Evolutionary conservation across 2,888 invertebrate genomes (phyloP).

Genomic region (Nemotelus nigrinus): DNA sequence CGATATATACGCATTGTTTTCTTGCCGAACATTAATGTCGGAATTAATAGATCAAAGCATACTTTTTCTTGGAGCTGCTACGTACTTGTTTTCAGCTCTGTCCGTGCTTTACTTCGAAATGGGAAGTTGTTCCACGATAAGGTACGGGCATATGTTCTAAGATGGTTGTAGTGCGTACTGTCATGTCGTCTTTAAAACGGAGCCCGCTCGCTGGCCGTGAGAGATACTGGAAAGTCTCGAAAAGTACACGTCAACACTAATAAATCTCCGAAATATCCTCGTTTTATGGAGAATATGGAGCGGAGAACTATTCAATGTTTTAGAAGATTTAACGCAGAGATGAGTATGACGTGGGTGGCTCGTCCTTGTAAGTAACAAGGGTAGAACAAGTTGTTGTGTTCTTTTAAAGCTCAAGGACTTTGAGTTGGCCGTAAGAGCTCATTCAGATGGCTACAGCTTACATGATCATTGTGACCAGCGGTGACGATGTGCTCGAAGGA

Average conservation of each 20-base stretch:
- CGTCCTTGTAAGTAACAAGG: not conserved
- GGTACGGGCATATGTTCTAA: too few relatives aligned
- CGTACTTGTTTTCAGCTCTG: not conserved
- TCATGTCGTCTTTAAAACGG: constrained; percentile 16
- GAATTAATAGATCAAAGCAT: constrained; percentile 39
- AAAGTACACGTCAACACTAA: constrained; percentile 34
- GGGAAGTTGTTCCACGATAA: too few relatives aligned
- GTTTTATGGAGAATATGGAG: constrained; percentile 29
- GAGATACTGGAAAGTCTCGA: constrained; percentile 27
- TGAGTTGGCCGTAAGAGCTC: too few relatives aligned
- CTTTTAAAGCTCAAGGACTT: too few relatives aligned
- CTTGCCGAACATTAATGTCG: constrained; percentile 21
- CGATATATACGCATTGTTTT: constrained; percentile 25
- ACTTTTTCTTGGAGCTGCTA: not conserved
- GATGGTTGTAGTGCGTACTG: too few relatives aligned
- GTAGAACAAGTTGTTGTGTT: not conserved
- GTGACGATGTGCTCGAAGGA: not conserved
- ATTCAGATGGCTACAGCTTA: too few relatives aligned
- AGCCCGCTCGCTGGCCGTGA: not conserved
- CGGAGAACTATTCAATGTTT: constrained; percentile 32
- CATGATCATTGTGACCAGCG: not conserved
- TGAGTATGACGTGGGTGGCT: not conserved
- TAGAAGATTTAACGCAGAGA: constrained; percentile 11
- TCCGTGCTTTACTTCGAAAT: not conserved
- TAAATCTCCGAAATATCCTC: constrained; percentile 40